Percentiles rank a stretch among this genome's conserved stretches.
These are phyloP conservation scores for Toxonevra muliebris DNA, from an alignment of 2,888 invertebrate genomes.

Conservation along the genomic window DNA sequence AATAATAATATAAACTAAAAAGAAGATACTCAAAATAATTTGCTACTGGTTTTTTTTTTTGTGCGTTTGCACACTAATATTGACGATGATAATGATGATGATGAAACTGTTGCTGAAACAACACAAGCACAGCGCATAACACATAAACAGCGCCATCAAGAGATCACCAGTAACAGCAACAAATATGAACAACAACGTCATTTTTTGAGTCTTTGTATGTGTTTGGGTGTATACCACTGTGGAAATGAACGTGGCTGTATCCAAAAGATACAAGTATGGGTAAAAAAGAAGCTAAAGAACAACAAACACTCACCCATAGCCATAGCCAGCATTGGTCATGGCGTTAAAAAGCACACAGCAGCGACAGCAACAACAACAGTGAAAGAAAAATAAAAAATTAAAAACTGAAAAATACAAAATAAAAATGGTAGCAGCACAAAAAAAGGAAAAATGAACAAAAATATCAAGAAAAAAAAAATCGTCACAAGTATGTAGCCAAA, in stretches of 20 bases:
- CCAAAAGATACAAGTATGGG: too few species aligned
- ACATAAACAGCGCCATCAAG: too few species aligned
- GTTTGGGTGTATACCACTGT: not conserved
- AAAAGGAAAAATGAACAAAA: conserved; percentile 12
- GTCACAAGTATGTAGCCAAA: conserved; percentile 14
- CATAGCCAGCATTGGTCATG: too few species aligned
- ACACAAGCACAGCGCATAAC: conserved; percentile 18
- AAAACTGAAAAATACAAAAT: conserved; percentile 2
- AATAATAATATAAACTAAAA: conserved; percentile 33
- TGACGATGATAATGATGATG: conserved; percentile 25
- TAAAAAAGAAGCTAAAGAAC: too few species aligned
- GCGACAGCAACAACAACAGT: not conserved
- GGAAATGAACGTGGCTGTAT: not conserved
- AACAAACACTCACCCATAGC: too few species aligned
- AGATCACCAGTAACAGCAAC: too few species aligned
- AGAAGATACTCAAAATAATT: conserved; percentile 20
- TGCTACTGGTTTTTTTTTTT: not conserved
- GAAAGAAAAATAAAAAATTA: conserved; percentile 3
- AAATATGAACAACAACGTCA: too few species aligned
- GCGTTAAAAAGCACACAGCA: too few species aligned
- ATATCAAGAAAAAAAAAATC: conserved; percentile 28
- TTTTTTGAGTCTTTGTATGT: not conserved
- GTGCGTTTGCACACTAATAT: not conserved
- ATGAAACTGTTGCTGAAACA: conserved; percentile 25
- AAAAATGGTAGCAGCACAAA: not conserved